Percentiles rank a stretch among this genome's conserved stretches.
phyloP scores from a whole-genome alignment of 2,888 invertebrate genomes.

The Cheilosia pagana region DNA sequence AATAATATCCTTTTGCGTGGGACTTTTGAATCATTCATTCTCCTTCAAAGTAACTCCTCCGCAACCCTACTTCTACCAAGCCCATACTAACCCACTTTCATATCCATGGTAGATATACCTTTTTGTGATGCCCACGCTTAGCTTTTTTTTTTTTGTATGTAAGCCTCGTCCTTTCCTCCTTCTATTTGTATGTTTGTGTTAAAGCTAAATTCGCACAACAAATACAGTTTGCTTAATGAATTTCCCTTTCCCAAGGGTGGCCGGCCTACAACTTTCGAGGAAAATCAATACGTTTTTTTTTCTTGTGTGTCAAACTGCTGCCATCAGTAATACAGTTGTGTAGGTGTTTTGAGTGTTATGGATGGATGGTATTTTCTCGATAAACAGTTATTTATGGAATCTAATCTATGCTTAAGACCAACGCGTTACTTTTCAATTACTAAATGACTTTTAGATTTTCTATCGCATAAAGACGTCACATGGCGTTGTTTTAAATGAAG shows the following conservation, averaged over 20 bases:
- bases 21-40: constrained; percentile 64
- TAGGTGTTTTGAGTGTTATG: too few relatives aligned
- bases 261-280: constrained; percentile 30
- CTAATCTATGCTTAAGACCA: too few relatives aligned
- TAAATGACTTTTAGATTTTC: too few relatives aligned
- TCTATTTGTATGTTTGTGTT: constrained; percentile 40
- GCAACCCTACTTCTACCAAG: constrained; percentile 6
- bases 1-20: constrained; percentile 62
- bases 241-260: constrained; percentile 20
- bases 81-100: constrained; percentile 10
- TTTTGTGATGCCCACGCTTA: constrained; percentile 54
- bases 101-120: not conserved
- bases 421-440: too few relatives aligned
- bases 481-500: too few relatives aligned
- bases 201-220: constrained; percentile 38
- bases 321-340: too few relatives aligned
- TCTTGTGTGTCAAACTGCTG: too few relatives aligned
- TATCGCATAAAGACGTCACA: too few relatives aligned
- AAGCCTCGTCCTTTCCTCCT: constrained; percentile 4
- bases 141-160: constrained; percentile 22
- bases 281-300: constrained; percentile 37
- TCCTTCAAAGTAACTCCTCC: constrained; percentile 32
- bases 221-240: constrained; percentile 61
- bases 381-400: too few relatives aligned
- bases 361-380: too few relatives aligned